Conservation (phyloP, 2,888 invertebrate genomes). For the Orthosia cruda region DNA sequence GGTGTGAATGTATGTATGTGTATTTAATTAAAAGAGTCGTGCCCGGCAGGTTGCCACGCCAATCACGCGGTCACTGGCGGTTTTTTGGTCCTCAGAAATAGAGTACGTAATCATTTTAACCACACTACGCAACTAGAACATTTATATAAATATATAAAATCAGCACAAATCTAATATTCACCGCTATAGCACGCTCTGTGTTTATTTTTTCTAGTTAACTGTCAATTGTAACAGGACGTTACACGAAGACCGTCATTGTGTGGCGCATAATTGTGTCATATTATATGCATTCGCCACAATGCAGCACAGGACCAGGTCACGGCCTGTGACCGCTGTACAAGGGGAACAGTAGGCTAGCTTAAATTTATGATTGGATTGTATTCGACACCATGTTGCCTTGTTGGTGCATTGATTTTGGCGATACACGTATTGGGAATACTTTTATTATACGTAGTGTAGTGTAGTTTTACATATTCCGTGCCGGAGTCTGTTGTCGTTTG, state of each 20-base stretch:
- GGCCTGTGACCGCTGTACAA: conserved; percentile 22
- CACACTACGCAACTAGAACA: background rate
- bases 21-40: background rate
- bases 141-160: background rate
- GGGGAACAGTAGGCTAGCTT: conserved; percentile 17
- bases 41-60: background rate
- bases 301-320: conserved; percentile 30
- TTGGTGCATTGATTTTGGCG: conserved; percentile 6
- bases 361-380: conserved; percentile 25
- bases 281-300: conserved; percentile 63
- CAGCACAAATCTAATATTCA: conserved; percentile 15
- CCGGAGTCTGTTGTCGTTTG: too few relatives aligned
- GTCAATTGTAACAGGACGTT: conserved; percentile 26
- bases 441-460: background rate
- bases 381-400: background rate
- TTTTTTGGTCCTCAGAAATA: background rate
- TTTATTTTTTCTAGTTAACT: conserved; percentile 39
- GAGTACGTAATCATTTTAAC: background rate
- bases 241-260: conserved; percentile 36
- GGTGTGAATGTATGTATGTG: too few relatives aligned
- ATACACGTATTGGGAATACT: background rate
- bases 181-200: background rate
- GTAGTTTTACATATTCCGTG: too few relatives aligned
- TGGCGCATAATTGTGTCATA: conserved; percentile 64
- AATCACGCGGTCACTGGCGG: background rate